Evolutionary conservation across 2,113 vertebrate genomes (phyloP), one percentile per base, ranked within the genome.

Genomic region (Oncorhynchus clarkii): DNA sequence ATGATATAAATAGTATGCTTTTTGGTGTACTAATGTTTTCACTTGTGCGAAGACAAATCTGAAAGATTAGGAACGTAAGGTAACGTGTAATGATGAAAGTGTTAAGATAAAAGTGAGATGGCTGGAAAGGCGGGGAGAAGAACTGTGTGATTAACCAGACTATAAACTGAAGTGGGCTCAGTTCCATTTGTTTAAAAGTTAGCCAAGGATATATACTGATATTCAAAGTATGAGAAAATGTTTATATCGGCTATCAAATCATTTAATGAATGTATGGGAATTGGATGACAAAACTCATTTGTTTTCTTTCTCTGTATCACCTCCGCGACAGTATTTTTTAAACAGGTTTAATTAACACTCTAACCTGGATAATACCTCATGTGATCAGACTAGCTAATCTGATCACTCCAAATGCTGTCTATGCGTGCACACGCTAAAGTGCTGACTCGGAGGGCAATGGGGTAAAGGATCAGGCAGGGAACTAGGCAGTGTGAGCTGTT

Each of bases 361-460:
- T 78, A 83, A 86, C 87, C 87, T 86, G 82, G 90, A 91, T 90
- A 87, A 87, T 72, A 84, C 82, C 85, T 88, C 79, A 71, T 75
- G 64, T 78, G 87, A 89, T 89, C 82, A 82, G 79, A 71, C 14
- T 62, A 80, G 86, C 76, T 94, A 92, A 94, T 92, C 92, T 90
- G 84, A 78, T 75, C 74, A 88, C 87, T 88, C 88, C 70, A 88
- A 76, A 86, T 83, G 85, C 81, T 77, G 72, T 26, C 70, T 39
- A 88, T 87, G 70, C 70, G 80, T 66, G 79, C 71, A 84, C 76
- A 65, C 73, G 49, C 31, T 67, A 69, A 86, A 82, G 60, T 90
- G 87, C 89, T 88, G 88, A 91, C 86, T 74, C 7, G 75, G 67
- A 79, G 67, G 72, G 68, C 48, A 39, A 75, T 65, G 68, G 81